Conservation (phyloP, 2,113 vertebrate species). For the Machaerirhynchus nigripectus region DNA sequence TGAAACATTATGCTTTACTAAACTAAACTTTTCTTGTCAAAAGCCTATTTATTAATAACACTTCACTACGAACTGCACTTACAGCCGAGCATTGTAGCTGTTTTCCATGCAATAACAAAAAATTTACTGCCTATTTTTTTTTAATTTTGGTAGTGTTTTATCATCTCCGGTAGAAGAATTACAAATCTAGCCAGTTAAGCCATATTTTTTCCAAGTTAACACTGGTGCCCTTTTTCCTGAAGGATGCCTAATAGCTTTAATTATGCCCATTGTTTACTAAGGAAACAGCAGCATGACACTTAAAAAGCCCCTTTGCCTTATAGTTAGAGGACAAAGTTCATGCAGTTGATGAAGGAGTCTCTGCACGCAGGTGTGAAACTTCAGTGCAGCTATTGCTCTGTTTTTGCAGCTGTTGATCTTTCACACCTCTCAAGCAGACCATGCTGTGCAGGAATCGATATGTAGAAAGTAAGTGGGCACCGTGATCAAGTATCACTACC, state of each 20-base stretch:
- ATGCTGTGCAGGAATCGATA: neutral
- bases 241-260: slow-evolving; percentile 39
- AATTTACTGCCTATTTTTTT: neutral
- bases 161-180: neutral
- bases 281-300: slow-evolving; percentile 39
- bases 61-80: slow-evolving; percentile 45
- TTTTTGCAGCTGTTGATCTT: slow-evolving; percentile 67
- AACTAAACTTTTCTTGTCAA: slow-evolving; percentile 51
- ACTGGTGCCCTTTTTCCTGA: neutral
- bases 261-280: slow-evolving; percentile 61
- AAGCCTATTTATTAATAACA: slow-evolving; percentile 36
- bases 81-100: slow-evolving; percentile 5
- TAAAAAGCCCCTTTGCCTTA: neutral
- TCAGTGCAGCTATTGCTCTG: neutral
- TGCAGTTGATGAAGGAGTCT: neutral
- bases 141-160: neutral
- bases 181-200: slow-evolving; percentile 22
- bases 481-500: neutral
- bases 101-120: slow-evolving; percentile 49
- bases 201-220: neutral
- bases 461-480: neutral
- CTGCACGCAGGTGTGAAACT: slow-evolving; percentile 17
- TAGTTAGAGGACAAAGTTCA: slow-evolving; percentile 38
- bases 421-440: neutral
- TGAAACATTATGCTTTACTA: neutral